phyloP scores from a whole-genome alignment of 2,888 invertebrate genomes.

The Drosophila fungiperda region DNA sequence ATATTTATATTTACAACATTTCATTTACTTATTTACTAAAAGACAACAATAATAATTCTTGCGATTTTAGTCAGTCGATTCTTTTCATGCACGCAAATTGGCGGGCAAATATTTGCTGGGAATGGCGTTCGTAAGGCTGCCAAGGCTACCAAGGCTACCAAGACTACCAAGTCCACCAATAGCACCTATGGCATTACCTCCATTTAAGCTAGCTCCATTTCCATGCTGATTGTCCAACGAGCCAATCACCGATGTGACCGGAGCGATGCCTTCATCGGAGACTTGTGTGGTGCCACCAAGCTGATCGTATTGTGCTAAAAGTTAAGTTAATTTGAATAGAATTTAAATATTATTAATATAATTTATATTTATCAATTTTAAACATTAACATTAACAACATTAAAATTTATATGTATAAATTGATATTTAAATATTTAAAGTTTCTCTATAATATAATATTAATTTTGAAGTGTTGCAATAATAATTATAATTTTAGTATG shows the following conservation, averaged over 20 bases:
- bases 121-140: constrained; percentile 30
- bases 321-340: neutral
- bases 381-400: too few relatives aligned
- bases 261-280: constrained; percentile 84
- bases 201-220: neutral
- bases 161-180: constrained; percentile 5
- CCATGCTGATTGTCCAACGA: constrained; percentile 67
- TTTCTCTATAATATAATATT: neutral
- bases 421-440: neutral
- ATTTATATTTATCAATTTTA: neutral
- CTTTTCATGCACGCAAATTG: constrained; percentile 57
- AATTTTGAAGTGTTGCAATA: neutral
- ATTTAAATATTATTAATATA: neutral
- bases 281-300: constrained; percentile 83
- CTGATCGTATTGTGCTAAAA: constrained; percentile 84
- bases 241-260: constrained; percentile 83
- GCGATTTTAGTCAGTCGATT: constrained; percentile 46
- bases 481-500: neutral
- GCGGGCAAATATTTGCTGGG: constrained; percentile 73
- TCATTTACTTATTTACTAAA: constrained; percentile 41
- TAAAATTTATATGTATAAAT: neutral
- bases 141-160: constrained; percentile 1
- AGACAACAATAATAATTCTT: constrained; percentile 37
- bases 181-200: neutral
- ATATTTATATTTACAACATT: constrained; percentile 40